phyloP scores from a whole-genome alignment of 2,113 vertebrate genomes.

The Phrynosoma platyrhinos region DNA sequence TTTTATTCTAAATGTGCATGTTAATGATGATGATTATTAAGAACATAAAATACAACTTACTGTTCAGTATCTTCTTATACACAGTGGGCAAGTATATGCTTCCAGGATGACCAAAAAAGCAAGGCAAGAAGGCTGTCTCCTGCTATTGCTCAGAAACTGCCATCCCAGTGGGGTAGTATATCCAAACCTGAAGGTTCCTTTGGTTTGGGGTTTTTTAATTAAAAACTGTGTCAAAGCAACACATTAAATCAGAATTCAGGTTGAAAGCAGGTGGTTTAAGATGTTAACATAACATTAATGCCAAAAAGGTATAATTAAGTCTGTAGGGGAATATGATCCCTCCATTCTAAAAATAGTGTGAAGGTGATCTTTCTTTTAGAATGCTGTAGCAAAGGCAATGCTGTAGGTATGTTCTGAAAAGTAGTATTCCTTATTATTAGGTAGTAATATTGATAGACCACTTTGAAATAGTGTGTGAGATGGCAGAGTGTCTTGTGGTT shows the following conservation, averaged over 20 bases:
- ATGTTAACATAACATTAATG: neutral
- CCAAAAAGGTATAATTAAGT: neutral
- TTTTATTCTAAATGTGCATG: neutral
- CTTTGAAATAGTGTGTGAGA: neutral
- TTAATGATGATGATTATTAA: neutral
- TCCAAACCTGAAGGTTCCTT: neutral
- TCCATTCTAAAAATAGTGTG: constrained; percentile 7
- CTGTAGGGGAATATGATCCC: neutral
- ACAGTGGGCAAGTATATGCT: neutral
- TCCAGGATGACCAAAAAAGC: neutral
- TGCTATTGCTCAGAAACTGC: neutral
- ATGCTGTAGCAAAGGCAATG: neutral
- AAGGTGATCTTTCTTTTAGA: neutral
- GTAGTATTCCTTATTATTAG: neutral
- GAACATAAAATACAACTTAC: neutral
- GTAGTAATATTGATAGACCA: neutral
- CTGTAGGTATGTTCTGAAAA: neutral
- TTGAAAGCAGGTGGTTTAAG: neutral
- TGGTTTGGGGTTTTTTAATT: neutral
- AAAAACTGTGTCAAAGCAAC: neutral
- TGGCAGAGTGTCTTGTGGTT: neutral
- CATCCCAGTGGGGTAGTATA: neutral
- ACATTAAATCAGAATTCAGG: neutral
- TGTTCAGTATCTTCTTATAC: neutral
- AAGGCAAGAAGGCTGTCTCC: neutral